Evolutionary conservation across 2,797 vertebrate genomes (phyloP).

Genomic region (Schizothorax lantsangensis): DNA sequence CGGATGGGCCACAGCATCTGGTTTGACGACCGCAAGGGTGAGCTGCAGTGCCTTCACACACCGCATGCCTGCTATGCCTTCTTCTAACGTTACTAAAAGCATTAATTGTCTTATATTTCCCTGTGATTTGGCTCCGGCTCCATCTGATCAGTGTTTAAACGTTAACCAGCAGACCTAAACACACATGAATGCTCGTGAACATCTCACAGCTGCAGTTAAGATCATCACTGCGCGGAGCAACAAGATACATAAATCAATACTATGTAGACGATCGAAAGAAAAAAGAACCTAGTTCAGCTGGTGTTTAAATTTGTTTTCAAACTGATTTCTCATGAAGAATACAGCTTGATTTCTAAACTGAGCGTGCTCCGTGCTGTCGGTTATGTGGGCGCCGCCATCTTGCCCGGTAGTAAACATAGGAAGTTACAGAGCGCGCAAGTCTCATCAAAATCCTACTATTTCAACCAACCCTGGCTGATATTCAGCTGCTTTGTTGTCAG

Average conservation of each 20-base stretch:
- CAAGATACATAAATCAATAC: background rate
- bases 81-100: background rate
- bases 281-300: background rate
- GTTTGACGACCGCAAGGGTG: conserved; percentile 92
- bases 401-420: conserved; percentile 19
- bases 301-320: background rate
- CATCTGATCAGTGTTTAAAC: background rate
- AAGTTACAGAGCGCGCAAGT: background rate
- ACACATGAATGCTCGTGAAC: background rate
- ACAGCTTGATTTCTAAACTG: background rate
- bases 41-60: conserved; percentile 84
- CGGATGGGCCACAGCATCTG: conserved; percentile 91
- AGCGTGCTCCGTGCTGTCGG: too few relatives aligned
- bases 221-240: background rate
- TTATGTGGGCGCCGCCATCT: conserved; percentile 55
- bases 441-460: background rate
- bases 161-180: background rate
- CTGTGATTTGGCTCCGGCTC: background rate
- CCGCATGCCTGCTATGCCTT: conserved; percentile 49
- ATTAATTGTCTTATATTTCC: background rate
- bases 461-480: background rate
- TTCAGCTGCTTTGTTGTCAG: background rate
- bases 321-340: background rate
- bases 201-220: background rate
- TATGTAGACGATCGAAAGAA: background rate